phyloP scores from a whole-genome alignment of 2,888 invertebrate genomes.

The Sinhomidia bicolor region DNA sequence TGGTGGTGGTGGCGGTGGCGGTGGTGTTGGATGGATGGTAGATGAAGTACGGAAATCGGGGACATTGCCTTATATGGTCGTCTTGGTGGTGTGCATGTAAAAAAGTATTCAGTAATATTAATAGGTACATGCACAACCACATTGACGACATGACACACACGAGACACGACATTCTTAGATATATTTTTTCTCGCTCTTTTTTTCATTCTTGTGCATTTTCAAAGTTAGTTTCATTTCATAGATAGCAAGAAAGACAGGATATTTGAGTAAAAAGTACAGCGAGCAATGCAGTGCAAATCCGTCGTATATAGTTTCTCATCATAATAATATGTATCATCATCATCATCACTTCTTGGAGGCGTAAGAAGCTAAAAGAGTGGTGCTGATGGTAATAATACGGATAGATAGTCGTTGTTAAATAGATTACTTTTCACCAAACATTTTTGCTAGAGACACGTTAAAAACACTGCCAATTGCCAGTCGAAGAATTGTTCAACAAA shows the following conservation, averaged over 20 bases:
- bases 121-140: slow-evolving; percentile 20
- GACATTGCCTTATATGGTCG: slow-evolving; percentile 80
- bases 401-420: not conserved
- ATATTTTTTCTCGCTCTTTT: not conserved
- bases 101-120: slow-evolving; percentile 13
- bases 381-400: not conserved
- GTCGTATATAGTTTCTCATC: slow-evolving; percentile 9
- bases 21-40: slow-evolving; percentile 47
- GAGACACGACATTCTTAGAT: slow-evolving; percentile 3
- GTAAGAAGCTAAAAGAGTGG: slow-evolving; percentile 4
- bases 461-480: not conserved
- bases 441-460: not conserved
- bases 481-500: not conserved
- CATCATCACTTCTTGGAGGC: slow-evolving; percentile 14
- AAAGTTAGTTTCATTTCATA: not conserved
- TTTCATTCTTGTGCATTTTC: too few relatives aligned
- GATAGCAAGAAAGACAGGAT: slow-evolving; percentile 31
- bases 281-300: too few relatives aligned
- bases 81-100: slow-evolving; percentile 67
- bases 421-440: not conserved
- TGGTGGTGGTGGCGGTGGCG: not conserved
- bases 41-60: slow-evolving; percentile 77
- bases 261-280: slow-evolving; percentile 21
- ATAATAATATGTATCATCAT: slow-evolving; percentile 13
- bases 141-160: slow-evolving; percentile 12